Evolutionary conservation across 1,140 invertebrate species (phyloP).

Genomic region (Drosophila mojavensis): DNA sequence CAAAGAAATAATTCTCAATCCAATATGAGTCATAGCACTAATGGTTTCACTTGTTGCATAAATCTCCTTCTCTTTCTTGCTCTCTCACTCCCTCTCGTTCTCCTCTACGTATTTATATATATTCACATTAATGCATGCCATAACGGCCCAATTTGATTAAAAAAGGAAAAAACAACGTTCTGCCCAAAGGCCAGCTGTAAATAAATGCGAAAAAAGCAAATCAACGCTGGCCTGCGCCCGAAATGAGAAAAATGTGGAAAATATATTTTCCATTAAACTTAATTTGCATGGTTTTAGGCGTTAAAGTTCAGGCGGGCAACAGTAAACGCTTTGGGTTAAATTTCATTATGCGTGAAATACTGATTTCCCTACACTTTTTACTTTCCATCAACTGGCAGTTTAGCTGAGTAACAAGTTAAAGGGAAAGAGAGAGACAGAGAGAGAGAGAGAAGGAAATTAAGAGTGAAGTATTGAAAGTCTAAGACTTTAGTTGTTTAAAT

Average conservation of each 20-base stretch:
- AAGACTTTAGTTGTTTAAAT: too few relatives aligned
- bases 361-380: slow-evolving; percentile 17
- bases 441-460: too few relatives aligned
- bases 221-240: not conserved
- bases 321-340: slow-evolving; percentile 52
- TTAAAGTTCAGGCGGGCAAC: slow-evolving; percentile 24
- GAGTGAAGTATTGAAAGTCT: too few relatives aligned
- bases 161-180: slow-evolving; percentile 1
- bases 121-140: slow-evolving; percentile 53
- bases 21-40: too few relatives aligned
- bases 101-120: slow-evolving; percentile 24
- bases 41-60: slow-evolving; percentile 38
- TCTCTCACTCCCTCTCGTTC: not conserved
- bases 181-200: slow-evolving; percentile 16
- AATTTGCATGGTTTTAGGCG: slow-evolving; percentile 75
- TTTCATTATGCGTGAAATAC: slow-evolving; percentile 60
- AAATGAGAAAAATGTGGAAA: slow-evolving; percentile 57
- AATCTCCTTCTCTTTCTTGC: slow-evolving; percentile 6
- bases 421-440: too few relatives aligned
- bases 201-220: not conserved
- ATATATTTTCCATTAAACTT: slow-evolving; percentile 77
- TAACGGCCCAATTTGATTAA: slow-evolving; percentile 53
- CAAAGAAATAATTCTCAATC: too few relatives aligned
- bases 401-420: not conserved
- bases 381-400: not conserved